Base-by-base conservation (phyloP, 2,113 vertebrate species). In the Dissostichus mawsoni region DNA sequence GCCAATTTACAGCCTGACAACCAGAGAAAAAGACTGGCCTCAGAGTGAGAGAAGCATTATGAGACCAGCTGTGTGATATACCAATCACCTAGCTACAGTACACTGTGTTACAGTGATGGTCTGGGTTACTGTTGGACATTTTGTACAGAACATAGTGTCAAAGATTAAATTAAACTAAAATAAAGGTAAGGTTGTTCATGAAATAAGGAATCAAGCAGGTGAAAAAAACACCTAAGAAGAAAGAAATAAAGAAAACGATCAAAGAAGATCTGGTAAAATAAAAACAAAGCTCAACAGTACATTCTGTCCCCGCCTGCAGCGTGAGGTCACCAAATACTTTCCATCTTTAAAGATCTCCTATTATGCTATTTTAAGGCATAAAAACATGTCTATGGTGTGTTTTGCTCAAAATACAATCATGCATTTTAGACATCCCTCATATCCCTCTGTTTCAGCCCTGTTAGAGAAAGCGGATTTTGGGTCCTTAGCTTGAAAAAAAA, bases 241-340 rank as follows among this genome's bases (percentile, higher is more conserved):
- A 41, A 41, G 7, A 41, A 41, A 41, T 6, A 41, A 41, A 41
- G 7, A 41, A 41, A 8, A 6, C 36, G 36, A 56, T 52, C 2
- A 64, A 25, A 63, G 48, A 2, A 36, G 12, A 3, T 1, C 14
- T 55, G 11, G 5, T 7, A 64, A 56, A 74, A 73, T 11, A 33
- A 67, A 69, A 83, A 74, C n/a, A 79, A 69, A 70, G 1, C 50
- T 70, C 52, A 61, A 12, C 45, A 57, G 55, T 36, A 25, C 18
- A 5, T 87, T 83, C 65, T 36, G 71, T 69, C 69, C 16, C 55
- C 67, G 48, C 47, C 25, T 69, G 63, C 18, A 47, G 67, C 6
- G 25, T 86, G 78, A 89, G 68, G 45, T 87, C 83, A 88, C 53
- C 14, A 66, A 80, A 89, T 82, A 78, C 48, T 84, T 89, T 87